Conservation (phyloP, 2,888 invertebrate genomes). For the Tenodera sinensis region DNA sequence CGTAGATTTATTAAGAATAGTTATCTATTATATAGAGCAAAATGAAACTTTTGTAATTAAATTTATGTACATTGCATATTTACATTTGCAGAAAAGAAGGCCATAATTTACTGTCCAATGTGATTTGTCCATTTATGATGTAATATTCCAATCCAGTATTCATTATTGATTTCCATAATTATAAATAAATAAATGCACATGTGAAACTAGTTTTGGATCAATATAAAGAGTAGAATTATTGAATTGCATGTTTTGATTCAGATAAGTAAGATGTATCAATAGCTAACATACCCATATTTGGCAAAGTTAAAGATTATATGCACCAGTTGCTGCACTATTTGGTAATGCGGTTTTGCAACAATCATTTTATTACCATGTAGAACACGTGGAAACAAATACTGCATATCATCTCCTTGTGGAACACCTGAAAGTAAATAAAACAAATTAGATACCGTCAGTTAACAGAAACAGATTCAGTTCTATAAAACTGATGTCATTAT, state of each 20-base stretch:
- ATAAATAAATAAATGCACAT: neutral
- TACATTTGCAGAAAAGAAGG: too few species aligned
- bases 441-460: too few species aligned
- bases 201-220: neutral
- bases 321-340: neutral
- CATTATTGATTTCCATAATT: neutral
- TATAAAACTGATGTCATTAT: too few species aligned
- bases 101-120: too few species aligned
- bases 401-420: conserved; percentile 28
- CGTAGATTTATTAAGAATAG: too few species aligned
- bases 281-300: conserved; percentile 20
- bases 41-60: too few species aligned
- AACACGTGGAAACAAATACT: conserved; percentile 23
- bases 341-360: conserved; percentile 3
- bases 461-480: too few species aligned
- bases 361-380: conserved; percentile 13
- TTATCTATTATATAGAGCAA: too few species aligned
- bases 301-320: conserved; percentile 24
- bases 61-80: too few species aligned
- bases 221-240: neutral
- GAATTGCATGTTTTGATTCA: neutral
- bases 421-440: conserved; percentile 14
- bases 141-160: neutral
- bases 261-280: too few species aligned
- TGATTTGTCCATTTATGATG: neutral